Base-by-base conservation (phyloP, 2,888 invertebrate genomes). In the Drosophila multiciliata region DNA sequence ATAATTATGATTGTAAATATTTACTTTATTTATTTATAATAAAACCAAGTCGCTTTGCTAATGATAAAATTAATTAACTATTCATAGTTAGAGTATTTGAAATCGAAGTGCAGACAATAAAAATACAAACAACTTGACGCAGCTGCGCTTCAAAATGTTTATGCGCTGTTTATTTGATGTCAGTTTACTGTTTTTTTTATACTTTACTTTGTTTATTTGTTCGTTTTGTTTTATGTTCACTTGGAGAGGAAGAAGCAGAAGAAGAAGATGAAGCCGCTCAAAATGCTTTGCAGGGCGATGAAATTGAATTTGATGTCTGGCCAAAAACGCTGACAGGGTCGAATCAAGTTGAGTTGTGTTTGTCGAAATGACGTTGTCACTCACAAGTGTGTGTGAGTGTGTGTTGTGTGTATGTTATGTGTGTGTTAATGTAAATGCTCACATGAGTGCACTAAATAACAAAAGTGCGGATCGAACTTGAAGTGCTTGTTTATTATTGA, bases 261-360 rank as follows among this genome's bases (percentile, higher is more conserved):
- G 23, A 69, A 69, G 64, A 60, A 66, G 74, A 74, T 65, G 70
- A 60, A 74, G 75, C 63, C 62, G 71, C 68, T 60, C 38, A 63
- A 66, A 73, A 73, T 49, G 45, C 61, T 35, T 61, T 60, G 78
- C 65, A 66, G 69, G 78, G 64, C 78, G 73, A 64, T 78, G 78
- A 81, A 81, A 80, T 66, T 75, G 61, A 78, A 80, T 78, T 78
- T 71, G 53, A 63, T 66, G 48, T 66, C 55, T 61, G 62, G 68
- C 59, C 67, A 59, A 75, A 71, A 71, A 57, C 50, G 29, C 68
- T 66, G 79, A 72, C 75, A 78, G 80, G 76, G 80, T 79, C 73
- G 73, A 69, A 61, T 57, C 54, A 45, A 42, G 49, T 50, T 9
- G 23, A 23, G 23, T 36, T 36, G 36, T 36, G 36, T 8, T 45